Percentiles rank a stretch among this genome's conserved stretches.
Evolutionary conservation across 2,888 invertebrate genomes (phyloP).

Genomic region (Molanna angustata): DNA sequence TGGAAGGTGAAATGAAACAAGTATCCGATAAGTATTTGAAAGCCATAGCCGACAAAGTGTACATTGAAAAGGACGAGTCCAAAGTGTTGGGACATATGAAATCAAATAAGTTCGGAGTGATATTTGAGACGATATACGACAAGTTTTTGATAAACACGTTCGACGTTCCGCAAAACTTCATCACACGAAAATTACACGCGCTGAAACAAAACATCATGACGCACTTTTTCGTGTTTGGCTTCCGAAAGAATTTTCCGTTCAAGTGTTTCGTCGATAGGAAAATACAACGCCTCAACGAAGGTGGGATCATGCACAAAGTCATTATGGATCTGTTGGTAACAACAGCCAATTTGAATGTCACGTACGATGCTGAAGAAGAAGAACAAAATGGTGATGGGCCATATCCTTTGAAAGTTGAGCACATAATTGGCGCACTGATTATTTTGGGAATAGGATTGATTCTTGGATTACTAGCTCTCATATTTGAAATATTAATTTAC

Average conservation of each 20-base stretch:
- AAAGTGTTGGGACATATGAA: neutral
- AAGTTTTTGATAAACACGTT: slow-evolving; percentile 4
- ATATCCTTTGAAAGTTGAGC: slow-evolving; percentile 4
- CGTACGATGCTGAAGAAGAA: neutral
- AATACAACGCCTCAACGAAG: slow-evolving; percentile 4
- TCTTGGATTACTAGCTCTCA: neutral
- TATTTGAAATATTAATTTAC: slow-evolving; percentile 6
- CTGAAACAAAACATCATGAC: slow-evolving; percentile 10
- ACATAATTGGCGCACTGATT: slow-evolving; percentile 7
- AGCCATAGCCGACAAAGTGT: neutral
- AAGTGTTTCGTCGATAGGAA: slow-evolving; percentile 17
- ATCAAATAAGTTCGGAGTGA: slow-evolving; percentile 12
- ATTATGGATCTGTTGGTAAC: neutral
- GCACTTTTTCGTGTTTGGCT: slow-evolving; percentile 10
- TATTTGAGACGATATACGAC: slow-evolving; percentile 11
- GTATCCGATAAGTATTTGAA: slow-evolving; percentile 3
- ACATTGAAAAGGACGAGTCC: neutral
- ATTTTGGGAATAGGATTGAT: slow-evolving; percentile 2
- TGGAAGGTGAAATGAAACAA: neutral
- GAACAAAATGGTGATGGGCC: neutral
- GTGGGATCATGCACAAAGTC: neutral
- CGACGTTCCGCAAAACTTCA: neutral
- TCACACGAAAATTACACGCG: slow-evolving; percentile 8
- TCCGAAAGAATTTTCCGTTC: slow-evolving; percentile 16
- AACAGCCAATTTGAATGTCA: no score